Percentiles rank a stretch among this genome's conserved stretches.
These are phyloP conservation scores for Hepsetus odoe DNA, from an alignment of 2,113 vertebrate species.

Conservation along the genomic window DNA sequence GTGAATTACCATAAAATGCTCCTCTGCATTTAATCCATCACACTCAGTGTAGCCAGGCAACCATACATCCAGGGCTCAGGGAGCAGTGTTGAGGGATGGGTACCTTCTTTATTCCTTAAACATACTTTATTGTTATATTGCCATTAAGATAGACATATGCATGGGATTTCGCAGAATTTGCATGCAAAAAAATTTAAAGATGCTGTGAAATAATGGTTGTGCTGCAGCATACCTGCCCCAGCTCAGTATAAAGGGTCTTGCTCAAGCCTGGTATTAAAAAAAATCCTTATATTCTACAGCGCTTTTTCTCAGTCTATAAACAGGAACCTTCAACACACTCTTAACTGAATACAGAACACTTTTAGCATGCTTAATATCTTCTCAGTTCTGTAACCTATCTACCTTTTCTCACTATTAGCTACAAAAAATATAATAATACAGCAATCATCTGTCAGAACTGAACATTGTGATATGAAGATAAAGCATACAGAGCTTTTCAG, in stretches of 20 bases:
- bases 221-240: neutral
- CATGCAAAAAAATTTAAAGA: conserved; percentile 13
- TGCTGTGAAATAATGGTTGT: neutral
- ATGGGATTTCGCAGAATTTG: too few relatives aligned
- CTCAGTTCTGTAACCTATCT: neutral
- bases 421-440: neutral
- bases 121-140: too few relatives aligned
- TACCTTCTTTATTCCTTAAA: too few relatives aligned
- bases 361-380: neutral
- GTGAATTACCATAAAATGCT: too few relatives aligned
- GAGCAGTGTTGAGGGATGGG: too few relatives aligned
- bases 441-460: neutral
- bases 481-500: neutral
- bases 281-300: conserved; percentile 15
- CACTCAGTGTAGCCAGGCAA: too few relatives aligned
- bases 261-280: neutral
- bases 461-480: neutral
- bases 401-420: neutral
- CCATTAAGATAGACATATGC: too few relatives aligned
- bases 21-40: too few relatives aligned
- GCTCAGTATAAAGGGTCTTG: neutral
- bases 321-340: conserved; percentile 12
- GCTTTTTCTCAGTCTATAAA: neutral
- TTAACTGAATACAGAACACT: neutral
- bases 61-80: too few relatives aligned